These are phyloP conservation scores for Bambusicola thoracicus DNA, from an alignment of 2,113 vertebrate species.

Conservation along the genomic window DNA sequence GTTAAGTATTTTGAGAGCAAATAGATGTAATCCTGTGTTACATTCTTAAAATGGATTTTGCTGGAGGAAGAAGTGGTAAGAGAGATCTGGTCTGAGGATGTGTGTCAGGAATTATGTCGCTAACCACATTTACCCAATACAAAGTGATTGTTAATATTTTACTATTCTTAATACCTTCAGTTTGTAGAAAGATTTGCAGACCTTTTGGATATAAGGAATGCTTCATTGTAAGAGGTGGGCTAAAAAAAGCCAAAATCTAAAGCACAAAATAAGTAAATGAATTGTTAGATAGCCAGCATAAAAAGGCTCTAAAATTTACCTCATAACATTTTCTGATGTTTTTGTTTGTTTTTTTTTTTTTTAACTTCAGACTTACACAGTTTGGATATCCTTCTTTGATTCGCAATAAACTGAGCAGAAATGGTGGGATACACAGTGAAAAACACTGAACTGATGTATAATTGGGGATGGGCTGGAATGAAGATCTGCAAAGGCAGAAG, in stretches of 20 bases:
- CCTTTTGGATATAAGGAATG: not conserved
- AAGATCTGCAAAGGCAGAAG: slow-evolving; percentile 8
- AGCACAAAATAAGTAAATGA: rapidly evolving
- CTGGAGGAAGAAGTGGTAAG: not conserved
- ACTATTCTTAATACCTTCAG: not conserved
- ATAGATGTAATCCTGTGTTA: slow-evolving; percentile 67
- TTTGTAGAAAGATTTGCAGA: not conserved
- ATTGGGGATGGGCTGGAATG: slow-evolving; percentile 62
- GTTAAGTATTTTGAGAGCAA: slow-evolving; percentile 75
- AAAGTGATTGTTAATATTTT: not conserved
- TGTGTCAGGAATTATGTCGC: not conserved
- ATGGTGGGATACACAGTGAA: not conserved
- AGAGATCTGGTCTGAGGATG: not conserved
- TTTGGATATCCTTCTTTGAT: not conserved
- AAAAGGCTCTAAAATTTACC: not conserved
- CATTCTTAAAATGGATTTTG: slow-evolving; percentile 41
- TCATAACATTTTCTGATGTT: not conserved
- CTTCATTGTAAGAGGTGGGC: not conserved
- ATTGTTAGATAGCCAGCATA: not conserved
- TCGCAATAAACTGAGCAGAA: slow-evolving; percentile 11
- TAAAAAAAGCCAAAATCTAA: not conserved
- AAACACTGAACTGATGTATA: not conserved
- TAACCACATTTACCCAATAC: not conserved
- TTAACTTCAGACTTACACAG: not conserved
- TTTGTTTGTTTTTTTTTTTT: slow-evolving; percentile 14